phyloP scores from a whole-genome alignment of 2,113 vertebrate species.

The Grammomys surdaster region DNA sequence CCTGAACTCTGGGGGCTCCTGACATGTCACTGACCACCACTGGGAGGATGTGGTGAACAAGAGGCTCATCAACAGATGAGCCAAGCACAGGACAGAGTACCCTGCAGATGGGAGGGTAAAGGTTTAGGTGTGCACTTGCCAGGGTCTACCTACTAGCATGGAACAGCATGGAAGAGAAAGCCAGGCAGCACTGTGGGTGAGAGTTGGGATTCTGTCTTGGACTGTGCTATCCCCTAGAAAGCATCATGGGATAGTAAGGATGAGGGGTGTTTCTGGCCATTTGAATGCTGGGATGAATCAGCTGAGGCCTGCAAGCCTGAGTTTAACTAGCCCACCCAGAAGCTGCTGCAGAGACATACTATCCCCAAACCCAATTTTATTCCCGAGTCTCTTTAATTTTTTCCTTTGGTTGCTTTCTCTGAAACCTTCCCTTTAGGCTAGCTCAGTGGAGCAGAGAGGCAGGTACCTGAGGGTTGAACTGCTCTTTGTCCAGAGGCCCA shows the following conservation, averaged over 20 bases:
- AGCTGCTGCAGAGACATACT: background rate
- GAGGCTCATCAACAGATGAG: background rate
- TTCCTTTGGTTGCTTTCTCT: background rate
- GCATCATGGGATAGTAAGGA: background rate
- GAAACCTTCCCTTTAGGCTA: background rate
- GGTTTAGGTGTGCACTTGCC: background rate
- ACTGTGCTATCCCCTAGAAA: background rate
- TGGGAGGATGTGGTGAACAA: background rate
- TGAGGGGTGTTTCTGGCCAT: background rate
- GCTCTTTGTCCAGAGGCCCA: slow-evolving; percentile 45
- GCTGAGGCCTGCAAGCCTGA: background rate
- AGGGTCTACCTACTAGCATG: background rate
- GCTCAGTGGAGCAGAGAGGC: background rate
- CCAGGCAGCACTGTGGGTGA: background rate
- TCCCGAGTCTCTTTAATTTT: background rate
- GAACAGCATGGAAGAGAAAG: background rate
- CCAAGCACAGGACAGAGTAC: background rate
- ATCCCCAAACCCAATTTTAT: background rate
- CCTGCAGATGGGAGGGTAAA: background rate
- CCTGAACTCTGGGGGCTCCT: background rate
- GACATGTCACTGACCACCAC: background rate
- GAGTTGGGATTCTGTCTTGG: background rate
- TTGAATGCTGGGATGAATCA: slow-evolving; percentile 14
- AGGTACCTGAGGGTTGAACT: slow-evolving; percentile 1
- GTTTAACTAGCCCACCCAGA: background rate